These are phyloP conservation scores for Cyanoderma ruficeps DNA, from an alignment of 2,113 vertebrate genomes.

Conservation along the genomic window DNA sequence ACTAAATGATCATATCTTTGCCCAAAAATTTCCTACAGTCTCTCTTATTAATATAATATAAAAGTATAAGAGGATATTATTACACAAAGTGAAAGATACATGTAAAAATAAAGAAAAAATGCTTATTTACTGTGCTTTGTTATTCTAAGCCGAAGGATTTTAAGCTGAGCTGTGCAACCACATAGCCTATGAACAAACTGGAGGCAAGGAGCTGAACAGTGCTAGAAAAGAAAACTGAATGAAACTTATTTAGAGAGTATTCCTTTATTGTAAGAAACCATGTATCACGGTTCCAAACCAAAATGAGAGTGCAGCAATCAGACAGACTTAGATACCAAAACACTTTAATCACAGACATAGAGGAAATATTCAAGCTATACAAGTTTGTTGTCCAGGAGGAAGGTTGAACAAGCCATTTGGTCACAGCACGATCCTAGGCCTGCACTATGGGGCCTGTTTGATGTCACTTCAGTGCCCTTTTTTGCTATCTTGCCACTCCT, in stretches of 20 bases:
- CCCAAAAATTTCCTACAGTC: background rate
- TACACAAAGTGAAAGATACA: background rate
- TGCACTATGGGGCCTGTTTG: accelerated
- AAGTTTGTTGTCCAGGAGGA: background rate
- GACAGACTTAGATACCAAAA: background rate
- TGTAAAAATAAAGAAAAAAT: background rate
- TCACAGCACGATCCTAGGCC: background rate
- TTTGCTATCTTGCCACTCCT: background rate
- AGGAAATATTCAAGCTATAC: background rate
- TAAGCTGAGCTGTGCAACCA: background rate
- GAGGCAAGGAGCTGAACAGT: background rate
- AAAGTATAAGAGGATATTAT: background rate
- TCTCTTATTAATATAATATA: background rate
- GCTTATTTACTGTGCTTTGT: background rate
- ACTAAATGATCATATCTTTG: background rate
- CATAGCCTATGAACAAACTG: background rate
- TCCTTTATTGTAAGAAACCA: background rate
- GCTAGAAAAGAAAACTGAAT: background rate
- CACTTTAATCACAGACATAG: background rate
- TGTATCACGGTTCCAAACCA: background rate
- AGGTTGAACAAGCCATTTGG: accelerated
- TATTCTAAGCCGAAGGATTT: background rate
- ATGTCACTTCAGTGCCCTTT: background rate
- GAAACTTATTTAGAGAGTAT: background rate
- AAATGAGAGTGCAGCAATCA: background rate